Base-by-base conservation (phyloP, 2,888 invertebrate genomes). In the Atethmia centrago region DNA sequence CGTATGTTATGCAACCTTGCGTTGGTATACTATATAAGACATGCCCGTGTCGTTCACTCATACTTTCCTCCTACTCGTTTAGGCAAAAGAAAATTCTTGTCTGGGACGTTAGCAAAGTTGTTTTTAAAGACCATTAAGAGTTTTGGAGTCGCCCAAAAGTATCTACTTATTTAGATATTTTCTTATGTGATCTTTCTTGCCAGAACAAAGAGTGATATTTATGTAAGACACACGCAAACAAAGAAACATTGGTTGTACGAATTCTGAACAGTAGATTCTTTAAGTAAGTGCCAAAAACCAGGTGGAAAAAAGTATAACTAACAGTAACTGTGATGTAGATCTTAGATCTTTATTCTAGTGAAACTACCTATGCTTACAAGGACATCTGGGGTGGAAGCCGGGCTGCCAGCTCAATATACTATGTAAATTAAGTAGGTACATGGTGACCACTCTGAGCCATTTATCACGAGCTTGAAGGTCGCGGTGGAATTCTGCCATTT, bases 1-100 rank as follows among this genome's bases (percentile, higher is more conserved):
- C 58, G 63, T 71, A 72, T 70, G 59, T 76, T 62, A 77, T 77
- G 58, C 65, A 85, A 77, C 83, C 79, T 81, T 85, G 82, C 51
- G 45, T 65, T 58, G 42, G 47, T 63, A 65, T 31, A 42, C 69
- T 77, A 66, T 83, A 76, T 76, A 70, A 76, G 73, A 42, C 45
- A 65, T n/a, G 36, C n/a, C 55, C 40, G 40, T 69, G 59, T 74
- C 67, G 62, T 72, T 73, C 53, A 59, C 51, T 77, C 58, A 78
- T 73, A 69, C 31, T 71, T 71, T 81, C 66, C n/a, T n/a, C n/a
- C n/a, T 77, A 81, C 75, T 86, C 81, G 74, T 53, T n/a, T 58
- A 67, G 19, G 61, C 19, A 28, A 59, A 74, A 66, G 49, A 58
- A 68, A 75, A 74, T 66, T 71, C 63, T 47, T 53, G 45, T 40